These are phyloP conservation scores for Fundulus diaphanus DNA, from an alignment of 2,797 vertebrate species.

Conservation along the genomic window DNA sequence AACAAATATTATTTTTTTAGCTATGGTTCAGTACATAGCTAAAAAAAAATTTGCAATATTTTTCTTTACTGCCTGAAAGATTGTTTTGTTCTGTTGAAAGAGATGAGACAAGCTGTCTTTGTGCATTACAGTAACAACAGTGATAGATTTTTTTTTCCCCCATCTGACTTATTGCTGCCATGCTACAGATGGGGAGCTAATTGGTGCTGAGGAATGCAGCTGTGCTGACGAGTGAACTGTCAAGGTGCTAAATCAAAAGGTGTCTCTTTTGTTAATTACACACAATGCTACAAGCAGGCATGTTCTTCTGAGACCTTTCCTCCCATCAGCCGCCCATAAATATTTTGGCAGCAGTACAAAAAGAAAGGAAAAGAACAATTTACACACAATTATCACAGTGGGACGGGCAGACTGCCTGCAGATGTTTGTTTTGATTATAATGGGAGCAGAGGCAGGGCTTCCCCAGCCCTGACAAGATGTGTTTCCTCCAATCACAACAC, in stretches of 20 bases:
- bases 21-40: neutral
- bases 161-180: conserved; percentile 34
- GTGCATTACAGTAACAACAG: conserved; percentile 47
- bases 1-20: neutral
- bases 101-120: conserved; percentile 31
- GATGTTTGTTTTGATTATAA: conserved; percentile 78
- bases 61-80: conserved; percentile 1
- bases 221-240: conserved; percentile 69
- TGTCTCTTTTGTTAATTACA: conserved; percentile 83
- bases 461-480: conserved; percentile 52
- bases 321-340: conserved; percentile 65
- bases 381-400: conserved; percentile 82
- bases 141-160: conserved; percentile 26
- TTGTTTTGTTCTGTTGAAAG: conserved; percentile 17
- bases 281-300: conserved; percentile 78
- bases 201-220: conserved; percentile 75
- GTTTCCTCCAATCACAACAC: conserved; percentile 59
- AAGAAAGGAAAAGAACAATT: conserved; percentile 69
- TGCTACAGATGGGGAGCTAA: conserved; percentile 80
- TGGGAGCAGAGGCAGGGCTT: conserved; percentile 58
- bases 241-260: conserved; percentile 77
- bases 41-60: neutral
- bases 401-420: conserved; percentile 72
- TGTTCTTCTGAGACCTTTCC: conserved; percentile 68
- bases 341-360: conserved; percentile 76